Evolutionary conservation across 2,113 vertebrate species (phyloP).

Genomic region (Acrocephalus kingi): DNA sequence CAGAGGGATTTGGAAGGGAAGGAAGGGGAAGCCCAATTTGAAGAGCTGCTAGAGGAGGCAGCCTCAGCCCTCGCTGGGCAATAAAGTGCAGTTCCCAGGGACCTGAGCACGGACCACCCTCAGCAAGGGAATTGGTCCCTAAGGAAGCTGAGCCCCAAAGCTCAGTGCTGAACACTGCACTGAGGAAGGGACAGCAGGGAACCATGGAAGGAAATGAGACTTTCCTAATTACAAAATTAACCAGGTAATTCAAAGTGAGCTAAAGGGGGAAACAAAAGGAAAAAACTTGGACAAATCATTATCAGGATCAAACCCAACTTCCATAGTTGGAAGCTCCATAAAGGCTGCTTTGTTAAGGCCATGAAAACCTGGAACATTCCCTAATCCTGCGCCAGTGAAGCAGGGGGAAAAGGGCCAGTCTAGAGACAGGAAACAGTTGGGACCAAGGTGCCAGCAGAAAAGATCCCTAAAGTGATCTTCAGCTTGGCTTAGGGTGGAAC

Average conservation of each 20-base stretch:
- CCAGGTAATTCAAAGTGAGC: background rate
- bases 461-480: background rate
- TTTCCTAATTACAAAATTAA: background rate
- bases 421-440: background rate
- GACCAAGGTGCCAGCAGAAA: background rate
- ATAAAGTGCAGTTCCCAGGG: accelerated
- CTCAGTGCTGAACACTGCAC: background rate
- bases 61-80: background rate
- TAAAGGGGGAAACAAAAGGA: background rate
- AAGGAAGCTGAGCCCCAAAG: background rate
- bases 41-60: background rate
- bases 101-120: background rate
- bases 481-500: background rate
- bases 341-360: background rate
- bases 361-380: background rate
- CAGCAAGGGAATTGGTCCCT: background rate
- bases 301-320: background rate
- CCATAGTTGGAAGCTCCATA: background rate
- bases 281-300: background rate
- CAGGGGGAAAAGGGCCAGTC: background rate
- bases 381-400: background rate
- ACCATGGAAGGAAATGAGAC: background rate
- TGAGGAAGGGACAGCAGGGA: background rate
- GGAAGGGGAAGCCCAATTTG: background rate
- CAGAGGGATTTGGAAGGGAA: background rate